phyloP scores from a whole-genome alignment of 1,140 invertebrate genomes.

The Diploscapter pachys region DNA sequence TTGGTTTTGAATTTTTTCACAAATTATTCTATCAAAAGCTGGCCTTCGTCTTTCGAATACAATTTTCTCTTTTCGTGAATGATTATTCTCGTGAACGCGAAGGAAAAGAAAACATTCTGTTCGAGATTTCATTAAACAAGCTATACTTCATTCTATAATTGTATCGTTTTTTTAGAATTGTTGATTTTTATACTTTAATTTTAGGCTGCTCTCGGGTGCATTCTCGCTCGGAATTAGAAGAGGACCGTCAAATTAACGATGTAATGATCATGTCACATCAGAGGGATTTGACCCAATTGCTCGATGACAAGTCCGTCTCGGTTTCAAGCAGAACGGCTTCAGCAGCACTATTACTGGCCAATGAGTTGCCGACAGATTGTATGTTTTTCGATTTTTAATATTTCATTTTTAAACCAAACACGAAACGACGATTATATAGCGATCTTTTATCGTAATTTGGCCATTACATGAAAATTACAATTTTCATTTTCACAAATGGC shows the following conservation, averaged over 20 bases:
- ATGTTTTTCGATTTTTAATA: background rate
- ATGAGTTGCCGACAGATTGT: background rate
- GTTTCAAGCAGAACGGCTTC: background rate
- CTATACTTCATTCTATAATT: too few species aligned
- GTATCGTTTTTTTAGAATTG: too few species aligned
- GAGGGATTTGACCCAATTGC: constrained; percentile 17
- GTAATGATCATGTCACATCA: constrained; percentile 24
- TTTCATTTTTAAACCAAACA: background rate
- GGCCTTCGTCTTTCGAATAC: too few species aligned
- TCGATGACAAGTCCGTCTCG: background rate
- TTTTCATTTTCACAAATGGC: too few species aligned
- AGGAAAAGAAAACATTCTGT: background rate
- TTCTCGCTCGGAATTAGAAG: constrained; percentile 19
- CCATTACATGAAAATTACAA: too few species aligned
- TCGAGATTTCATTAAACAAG: too few species aligned
- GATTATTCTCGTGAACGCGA: background rate
- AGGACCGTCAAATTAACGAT: constrained; percentile 26
- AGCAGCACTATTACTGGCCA: background rate
- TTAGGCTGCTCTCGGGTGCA: background rate
- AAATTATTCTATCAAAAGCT: background rate
- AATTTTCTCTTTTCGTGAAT: too few species aligned
- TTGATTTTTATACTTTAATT: too few species aligned
- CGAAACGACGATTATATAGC: constrained; percentile 16
- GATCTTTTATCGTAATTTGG: background rate
- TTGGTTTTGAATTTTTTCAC: constrained; percentile 6